Conservation (phyloP, 2,797 vertebrate genomes). For the Pyrocephalus nanus region DNA sequence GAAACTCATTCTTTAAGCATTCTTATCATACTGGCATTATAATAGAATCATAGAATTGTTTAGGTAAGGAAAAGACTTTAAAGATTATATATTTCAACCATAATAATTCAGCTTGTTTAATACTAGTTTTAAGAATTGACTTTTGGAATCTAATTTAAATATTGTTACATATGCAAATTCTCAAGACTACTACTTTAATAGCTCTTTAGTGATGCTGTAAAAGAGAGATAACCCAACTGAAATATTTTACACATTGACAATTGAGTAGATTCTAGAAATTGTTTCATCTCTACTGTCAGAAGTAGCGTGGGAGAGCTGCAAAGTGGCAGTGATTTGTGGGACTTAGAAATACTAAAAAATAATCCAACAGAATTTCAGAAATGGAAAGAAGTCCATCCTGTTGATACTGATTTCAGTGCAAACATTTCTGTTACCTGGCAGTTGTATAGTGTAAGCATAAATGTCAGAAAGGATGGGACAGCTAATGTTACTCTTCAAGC, state of each 20-base stretch:
- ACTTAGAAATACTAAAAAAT: not conserved
- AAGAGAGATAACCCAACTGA: not conserved
- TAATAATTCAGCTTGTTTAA: not conserved
- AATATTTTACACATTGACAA: not conserved
- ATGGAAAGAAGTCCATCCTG: fast-evolving
- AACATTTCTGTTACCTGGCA: not conserved
- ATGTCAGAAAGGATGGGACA: not conserved
- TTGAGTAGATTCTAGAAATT: not conserved
- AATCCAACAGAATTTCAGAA: not conserved
- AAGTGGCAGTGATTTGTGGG: not conserved
- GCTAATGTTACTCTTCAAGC: fast-evolving
- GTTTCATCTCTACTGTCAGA: not conserved
- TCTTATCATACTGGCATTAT: not conserved
- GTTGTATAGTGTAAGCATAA: not conserved
- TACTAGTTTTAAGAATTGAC: not conserved
- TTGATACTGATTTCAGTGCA: not conserved
- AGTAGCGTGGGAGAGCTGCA: not conserved
- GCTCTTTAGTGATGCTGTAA: not conserved
- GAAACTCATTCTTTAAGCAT: not conserved
- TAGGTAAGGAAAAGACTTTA: not conserved
- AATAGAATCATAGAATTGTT: not conserved
- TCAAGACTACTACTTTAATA: not conserved
- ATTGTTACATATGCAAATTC: not conserved
- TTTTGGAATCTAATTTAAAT: not conserved
- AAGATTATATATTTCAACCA: not conserved